phyloP scores from a whole-genome alignment of 2,113 vertebrate genomes.

The Scartelaos histophorus region DNA sequence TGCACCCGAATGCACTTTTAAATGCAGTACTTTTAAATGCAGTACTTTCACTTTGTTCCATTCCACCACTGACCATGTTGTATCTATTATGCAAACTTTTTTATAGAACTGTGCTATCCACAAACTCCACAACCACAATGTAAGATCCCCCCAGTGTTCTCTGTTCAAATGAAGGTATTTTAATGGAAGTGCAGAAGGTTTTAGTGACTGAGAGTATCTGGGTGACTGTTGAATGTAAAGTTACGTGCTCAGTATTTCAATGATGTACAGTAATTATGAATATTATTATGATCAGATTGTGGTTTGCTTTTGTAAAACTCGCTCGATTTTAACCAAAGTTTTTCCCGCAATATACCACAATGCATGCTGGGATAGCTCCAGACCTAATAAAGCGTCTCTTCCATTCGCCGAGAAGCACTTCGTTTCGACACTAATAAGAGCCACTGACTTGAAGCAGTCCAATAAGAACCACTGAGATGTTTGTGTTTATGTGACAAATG shows the following conservation, averaged over 20 bases:
- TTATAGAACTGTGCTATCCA: neutral
- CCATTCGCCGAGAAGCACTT: slow-evolving; percentile 45
- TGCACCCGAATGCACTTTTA: too few species aligned
- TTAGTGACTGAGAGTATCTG: neutral
- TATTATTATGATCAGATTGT: slow-evolving; percentile 12
- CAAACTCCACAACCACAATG: neutral
- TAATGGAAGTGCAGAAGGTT: slow-evolving; percentile 1
- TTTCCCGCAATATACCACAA: slow-evolving; percentile 54
- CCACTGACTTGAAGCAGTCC: slow-evolving; percentile 42
- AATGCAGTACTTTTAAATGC: too few species aligned
- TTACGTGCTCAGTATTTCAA: slow-evolving; percentile 19
- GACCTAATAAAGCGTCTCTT: slow-evolving; percentile 48
- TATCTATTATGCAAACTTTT: neutral
- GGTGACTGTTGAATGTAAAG: slow-evolving; percentile 52
- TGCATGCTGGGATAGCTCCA: slow-evolving; percentile 64
- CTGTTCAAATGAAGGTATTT: neutral
- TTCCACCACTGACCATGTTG: neutral
- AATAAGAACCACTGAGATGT: slow-evolving; percentile 32
- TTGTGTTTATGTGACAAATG: slow-evolving; percentile 34
- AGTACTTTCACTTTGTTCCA: too few species aligned
- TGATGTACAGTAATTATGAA: slow-evolving; percentile 25
- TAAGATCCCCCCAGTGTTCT: neutral
- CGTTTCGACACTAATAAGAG: slow-evolving; percentile 44
- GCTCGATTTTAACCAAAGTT: slow-evolving; percentile 52
- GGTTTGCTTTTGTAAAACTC: slow-evolving; percentile 35